phyloP scores from a whole-genome alignment of 2,888 invertebrate genomes.

The Hipparchia semele region DNA sequence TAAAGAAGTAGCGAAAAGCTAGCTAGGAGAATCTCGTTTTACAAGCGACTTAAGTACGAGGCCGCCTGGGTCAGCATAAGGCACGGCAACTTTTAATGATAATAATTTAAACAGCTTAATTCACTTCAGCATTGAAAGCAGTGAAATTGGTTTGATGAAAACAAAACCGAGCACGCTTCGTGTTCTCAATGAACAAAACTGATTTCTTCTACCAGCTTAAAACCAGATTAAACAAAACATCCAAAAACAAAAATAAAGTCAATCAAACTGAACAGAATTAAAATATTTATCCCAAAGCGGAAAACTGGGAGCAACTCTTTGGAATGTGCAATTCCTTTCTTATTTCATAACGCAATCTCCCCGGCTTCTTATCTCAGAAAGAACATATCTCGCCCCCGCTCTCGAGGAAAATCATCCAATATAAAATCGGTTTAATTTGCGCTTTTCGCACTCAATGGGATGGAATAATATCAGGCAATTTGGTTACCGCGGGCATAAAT shows the following conservation, averaged over 20 bases:
- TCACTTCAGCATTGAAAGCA: background rate
- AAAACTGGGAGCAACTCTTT: slow-evolving; percentile 68
- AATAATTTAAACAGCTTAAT: background rate
- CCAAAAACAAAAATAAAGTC: slow-evolving; percentile 42
- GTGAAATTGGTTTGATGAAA: background rate
- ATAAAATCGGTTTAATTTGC: slow-evolving; percentile 84
- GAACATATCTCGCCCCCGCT: slow-evolving; percentile 80
- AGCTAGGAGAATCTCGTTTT: too few species aligned
- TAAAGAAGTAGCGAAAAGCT: too few species aligned
- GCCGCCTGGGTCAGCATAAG: too few species aligned
- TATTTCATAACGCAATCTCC: slow-evolving; percentile 83
- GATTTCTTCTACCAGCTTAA: background rate
- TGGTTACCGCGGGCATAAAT: slow-evolving; percentile 83
- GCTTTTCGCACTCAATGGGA: slow-evolving; percentile 84
- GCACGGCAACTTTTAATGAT: too few species aligned
- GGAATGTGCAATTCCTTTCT: slow-evolving; percentile 77
- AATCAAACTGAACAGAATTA: slow-evolving; percentile 45
- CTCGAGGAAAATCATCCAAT: slow-evolving; percentile 81
- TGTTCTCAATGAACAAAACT: background rate
- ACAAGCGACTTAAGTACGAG: too few species aligned
- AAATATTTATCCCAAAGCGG: slow-evolving; percentile 65
- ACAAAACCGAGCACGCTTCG: background rate
- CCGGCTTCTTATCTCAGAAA: slow-evolving; percentile 77
- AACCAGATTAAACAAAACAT: slow-evolving; percentile 21
- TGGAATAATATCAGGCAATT: slow-evolving; percentile 84